Conservation (phyloP, 1,140 invertebrate species). For the Agrilus planipennis region DNA sequence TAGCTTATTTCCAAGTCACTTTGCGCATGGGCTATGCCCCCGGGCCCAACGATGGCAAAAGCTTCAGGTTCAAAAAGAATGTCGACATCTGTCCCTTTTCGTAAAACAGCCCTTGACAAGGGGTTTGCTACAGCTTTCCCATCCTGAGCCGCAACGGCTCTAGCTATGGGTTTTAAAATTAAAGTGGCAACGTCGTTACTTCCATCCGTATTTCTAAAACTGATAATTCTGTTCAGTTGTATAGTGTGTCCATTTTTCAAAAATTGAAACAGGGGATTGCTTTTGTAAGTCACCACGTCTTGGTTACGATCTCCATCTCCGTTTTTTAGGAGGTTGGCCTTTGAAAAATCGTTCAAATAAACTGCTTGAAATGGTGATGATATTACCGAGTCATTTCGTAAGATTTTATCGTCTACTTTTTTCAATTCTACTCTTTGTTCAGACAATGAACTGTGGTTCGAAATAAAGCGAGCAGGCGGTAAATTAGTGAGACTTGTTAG, state of each 20-base stretch:
- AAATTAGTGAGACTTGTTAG: no score
- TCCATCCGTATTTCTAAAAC: slow-evolving; percentile 21
- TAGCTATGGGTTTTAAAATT: slow-evolving; percentile 48
- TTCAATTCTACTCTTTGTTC: no score
- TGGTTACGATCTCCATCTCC: no score
- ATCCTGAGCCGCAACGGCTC: slow-evolving; percentile 46
- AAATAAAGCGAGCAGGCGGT: no score
- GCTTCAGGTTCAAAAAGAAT: slow-evolving; percentile 51
- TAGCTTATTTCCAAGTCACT: slow-evolving; percentile 41
- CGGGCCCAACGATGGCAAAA: slow-evolving; percentile 55
- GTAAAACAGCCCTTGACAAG: slow-evolving; percentile 43
- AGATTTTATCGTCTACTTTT: no score
- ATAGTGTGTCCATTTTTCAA: slow-evolving; percentile 24
- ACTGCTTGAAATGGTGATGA: no score
- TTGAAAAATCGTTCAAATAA: no score
- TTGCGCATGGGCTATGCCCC: slow-evolving; percentile 55
- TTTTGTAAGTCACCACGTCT: no score
- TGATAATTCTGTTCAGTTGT: slow-evolving; percentile 15
- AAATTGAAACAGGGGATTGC: slow-evolving; percentile 22
- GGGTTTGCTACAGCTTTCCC: slow-evolving; percentile 55
- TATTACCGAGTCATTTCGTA: no score
- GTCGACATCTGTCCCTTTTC: slow-evolving; percentile 38
- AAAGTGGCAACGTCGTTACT: slow-evolving; percentile 34
- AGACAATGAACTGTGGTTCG: no score
- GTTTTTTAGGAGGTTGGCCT: no score